Conservation (phyloP, 2,113 vertebrate genomes). For the Procavia capensis region DNA sequence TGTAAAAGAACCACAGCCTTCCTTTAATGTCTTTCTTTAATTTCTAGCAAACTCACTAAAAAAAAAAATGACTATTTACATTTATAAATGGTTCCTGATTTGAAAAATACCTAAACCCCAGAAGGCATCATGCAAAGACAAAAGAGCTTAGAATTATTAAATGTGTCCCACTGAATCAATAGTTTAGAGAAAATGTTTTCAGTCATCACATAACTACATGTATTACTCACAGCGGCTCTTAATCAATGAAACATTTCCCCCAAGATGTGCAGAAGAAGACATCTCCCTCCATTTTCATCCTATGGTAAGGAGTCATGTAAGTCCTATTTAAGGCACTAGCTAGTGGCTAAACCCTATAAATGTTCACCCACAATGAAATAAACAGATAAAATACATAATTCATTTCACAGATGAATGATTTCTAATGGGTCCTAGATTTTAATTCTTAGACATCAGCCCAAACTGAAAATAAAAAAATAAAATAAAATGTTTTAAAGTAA, state of each 20-base stretch:
- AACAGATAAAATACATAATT: constrained; percentile 62
- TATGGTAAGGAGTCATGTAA: constrained; percentile 50
- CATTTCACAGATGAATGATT: constrained; percentile 63
- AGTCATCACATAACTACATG: constrained; percentile 39
- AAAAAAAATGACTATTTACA: constrained; percentile 28
- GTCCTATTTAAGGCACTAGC: constrained; percentile 41
- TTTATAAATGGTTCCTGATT: constrained; percentile 27
- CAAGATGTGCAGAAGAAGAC: constrained; percentile 69
- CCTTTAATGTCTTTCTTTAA: neutral
- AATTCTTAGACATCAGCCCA: constrained; percentile 57
- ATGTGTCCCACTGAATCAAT: constrained; percentile 61
- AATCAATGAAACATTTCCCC: constrained; percentile 36
- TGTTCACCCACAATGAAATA: constrained; percentile 57
- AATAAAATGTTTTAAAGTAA: neutral
- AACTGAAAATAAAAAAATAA: constrained; percentile 31
- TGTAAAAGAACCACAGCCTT: neutral
- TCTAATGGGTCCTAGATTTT: constrained; percentile 61
- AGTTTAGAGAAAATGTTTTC: constrained; percentile 55
- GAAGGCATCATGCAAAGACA: constrained; percentile 63
- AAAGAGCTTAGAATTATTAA: constrained; percentile 69
- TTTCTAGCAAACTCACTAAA: constrained; percentile 38
- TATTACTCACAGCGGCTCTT: constrained; percentile 64
- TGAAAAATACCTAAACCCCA: constrained; percentile 65
- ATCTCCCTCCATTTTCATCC: constrained; percentile 61
- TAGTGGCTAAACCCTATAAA: constrained; percentile 40